Percentiles rank a stretch among this genome's conserved stretches.
phyloP scores from a whole-genome alignment of 2,113 vertebrate species.

The Gobio gobio region DNA sequence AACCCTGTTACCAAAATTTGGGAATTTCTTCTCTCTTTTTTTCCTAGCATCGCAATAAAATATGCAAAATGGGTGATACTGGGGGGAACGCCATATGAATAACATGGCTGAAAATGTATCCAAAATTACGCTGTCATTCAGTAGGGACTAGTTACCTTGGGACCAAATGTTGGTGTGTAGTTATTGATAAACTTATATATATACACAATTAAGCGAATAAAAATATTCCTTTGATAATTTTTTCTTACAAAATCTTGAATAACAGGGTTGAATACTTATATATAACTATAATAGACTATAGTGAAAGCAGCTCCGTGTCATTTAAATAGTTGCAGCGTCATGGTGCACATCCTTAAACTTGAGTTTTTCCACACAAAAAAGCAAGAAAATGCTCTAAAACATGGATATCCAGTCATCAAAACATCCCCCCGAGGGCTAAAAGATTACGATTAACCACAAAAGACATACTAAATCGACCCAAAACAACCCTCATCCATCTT shows the following conservation, averaged over 20 bases:
- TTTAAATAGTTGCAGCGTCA: background rate
- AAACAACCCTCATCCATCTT: constrained; percentile 3
- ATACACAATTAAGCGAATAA: too few species aligned
- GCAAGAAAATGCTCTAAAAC: background rate
- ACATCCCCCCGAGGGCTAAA: background rate
- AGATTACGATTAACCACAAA: constrained; percentile 30
- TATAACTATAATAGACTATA: background rate
- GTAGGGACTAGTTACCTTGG: background rate
- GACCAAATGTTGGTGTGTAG: background rate
- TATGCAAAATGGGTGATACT: too few species aligned
- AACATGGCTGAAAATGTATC: too few species aligned
- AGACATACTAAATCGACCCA: background rate
- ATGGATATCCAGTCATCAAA: background rate
- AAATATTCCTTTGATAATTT: too few species aligned
- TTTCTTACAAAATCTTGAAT: too few species aligned
- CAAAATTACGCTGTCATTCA: too few species aligned
- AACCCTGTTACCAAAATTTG: too few species aligned
- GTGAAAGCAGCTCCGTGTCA: background rate
- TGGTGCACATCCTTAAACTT: background rate
- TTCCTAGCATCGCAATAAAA: too few species aligned
- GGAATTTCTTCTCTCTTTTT: too few species aligned
- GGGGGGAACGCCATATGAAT: too few species aligned
- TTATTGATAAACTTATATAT: background rate
- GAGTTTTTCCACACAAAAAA: background rate
- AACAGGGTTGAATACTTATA: background rate